These are phyloP conservation scores for Taurulus bubalis DNA, from an alignment of 2,113 vertebrate genomes.

Conservation along the genomic window DNA sequence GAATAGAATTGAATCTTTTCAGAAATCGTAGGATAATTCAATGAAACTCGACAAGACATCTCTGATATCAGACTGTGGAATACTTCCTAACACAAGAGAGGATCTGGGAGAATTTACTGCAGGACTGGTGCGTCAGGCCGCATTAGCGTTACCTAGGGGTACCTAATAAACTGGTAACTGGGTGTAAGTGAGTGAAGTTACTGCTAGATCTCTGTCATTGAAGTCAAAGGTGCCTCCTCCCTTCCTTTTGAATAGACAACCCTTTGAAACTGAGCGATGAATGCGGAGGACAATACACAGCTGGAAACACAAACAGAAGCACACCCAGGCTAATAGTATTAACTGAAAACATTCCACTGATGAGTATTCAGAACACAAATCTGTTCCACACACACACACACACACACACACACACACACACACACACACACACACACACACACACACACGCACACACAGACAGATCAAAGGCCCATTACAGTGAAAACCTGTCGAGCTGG, in stretches of 20 bases:
- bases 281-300: conserved; percentile 23
- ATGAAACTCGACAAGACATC: background rate
- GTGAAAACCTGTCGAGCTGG: conserved; percentile 68
- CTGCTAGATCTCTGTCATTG: background rate
- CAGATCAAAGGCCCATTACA: conserved; percentile 49
- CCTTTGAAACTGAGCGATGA: background rate
- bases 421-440: conserved; percentile 9
- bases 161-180: background rate
- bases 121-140: too few relatives aligned
- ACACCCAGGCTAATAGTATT: conserved; percentile 46
- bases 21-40: background rate
- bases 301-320: conserved; percentile 25
- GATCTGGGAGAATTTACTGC: background rate
- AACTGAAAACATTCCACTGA: conserved; percentile 33
- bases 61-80: too few relatives aligned
- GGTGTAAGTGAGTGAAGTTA: background rate
- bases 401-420: conserved; percentile 35
- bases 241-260: conserved; percentile 20
- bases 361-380: conserved; percentile 17
- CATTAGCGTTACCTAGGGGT: background rate
- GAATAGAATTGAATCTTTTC: too few relatives aligned
- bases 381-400: conserved; percentile 11
- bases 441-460: conserved; percentile 37
- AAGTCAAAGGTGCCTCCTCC: background rate
- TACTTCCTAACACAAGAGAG: background rate